Percentiles rank a stretch among this genome's conserved stretches.
Evolutionary conservation across 2,888 invertebrate species (phyloP).

Genomic region (Hermodice carunculata): DNA sequence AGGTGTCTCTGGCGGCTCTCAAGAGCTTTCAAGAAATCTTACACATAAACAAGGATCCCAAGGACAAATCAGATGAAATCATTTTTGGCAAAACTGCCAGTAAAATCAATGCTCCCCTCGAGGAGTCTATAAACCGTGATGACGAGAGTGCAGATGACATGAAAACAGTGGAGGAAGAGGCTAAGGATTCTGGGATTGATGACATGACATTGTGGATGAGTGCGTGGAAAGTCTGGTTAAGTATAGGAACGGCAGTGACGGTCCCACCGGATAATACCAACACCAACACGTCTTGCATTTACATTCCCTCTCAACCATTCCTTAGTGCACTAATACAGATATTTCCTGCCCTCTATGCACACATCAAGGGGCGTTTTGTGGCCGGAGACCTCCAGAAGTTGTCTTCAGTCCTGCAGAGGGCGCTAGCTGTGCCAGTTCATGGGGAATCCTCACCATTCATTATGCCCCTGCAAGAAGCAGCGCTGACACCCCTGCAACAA

Average conservation of each 20-base stretch:
- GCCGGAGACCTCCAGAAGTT: constrained; percentile 82
- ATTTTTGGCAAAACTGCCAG: constrained; percentile 27
- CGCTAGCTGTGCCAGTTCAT: constrained; percentile 84
- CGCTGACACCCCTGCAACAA: constrained; percentile 85
- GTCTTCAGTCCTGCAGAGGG: constrained; percentile 82
- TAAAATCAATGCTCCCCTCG: constrained; percentile 44
- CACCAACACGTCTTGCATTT: constrained; percentile 69
- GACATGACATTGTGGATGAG: constrained; percentile 65
- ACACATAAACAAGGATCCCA: constrained; percentile 55
- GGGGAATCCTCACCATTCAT: constrained; percentile 87
- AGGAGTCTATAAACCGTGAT: constrained; percentile 53
- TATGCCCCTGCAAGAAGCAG: constrained; percentile 80
- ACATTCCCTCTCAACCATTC: constrained; percentile 93
- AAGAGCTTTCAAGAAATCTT: constrained; percentile 98
- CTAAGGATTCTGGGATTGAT: constrained; percentile 26
- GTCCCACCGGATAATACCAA: constrained; percentile 71
- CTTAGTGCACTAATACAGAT: constrained; percentile 95
- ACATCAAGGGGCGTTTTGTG: constrained; percentile 78
- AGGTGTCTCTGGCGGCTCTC: constrained; percentile 91
- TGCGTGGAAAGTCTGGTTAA: constrained; percentile 78
- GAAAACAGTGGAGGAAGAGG: not conserved
- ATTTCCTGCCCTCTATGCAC: constrained; percentile 94
- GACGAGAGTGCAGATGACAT: constrained; percentile 34
- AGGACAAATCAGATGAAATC: constrained; percentile 29
- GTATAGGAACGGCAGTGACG: constrained; percentile 86